These are phyloP conservation scores for Dicaeum eximium DNA, from an alignment of 2,113 vertebrate species.

Conservation along the genomic window DNA sequence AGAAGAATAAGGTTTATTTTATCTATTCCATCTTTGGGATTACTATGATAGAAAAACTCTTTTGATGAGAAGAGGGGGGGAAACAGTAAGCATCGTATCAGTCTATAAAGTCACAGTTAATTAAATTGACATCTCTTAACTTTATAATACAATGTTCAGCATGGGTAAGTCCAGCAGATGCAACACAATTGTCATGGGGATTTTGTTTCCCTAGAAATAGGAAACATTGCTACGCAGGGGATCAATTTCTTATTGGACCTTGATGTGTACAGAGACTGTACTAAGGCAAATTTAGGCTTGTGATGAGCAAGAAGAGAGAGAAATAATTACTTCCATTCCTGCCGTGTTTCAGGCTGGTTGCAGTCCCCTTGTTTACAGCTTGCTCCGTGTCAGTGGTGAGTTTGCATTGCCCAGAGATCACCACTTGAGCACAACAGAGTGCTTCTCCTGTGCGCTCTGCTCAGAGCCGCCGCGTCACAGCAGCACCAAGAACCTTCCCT, in stretches of 20 bases:
- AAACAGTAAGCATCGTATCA: background rate
- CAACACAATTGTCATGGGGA: background rate
- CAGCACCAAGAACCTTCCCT: background rate
- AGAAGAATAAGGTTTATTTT: background rate
- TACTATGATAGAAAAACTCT: background rate
- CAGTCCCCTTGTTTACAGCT: background rate
- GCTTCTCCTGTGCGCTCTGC: background rate
- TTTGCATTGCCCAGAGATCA: constrained; percentile 16
- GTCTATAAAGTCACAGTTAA: background rate
- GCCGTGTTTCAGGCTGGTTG: background rate
- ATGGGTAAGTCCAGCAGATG: background rate
- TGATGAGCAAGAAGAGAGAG: background rate
- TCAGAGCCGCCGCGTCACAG: background rate
- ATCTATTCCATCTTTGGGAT: background rate
- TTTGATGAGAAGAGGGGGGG: background rate
- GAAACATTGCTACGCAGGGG: background rate
- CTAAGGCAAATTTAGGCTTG: background rate
- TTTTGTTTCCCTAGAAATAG: background rate
- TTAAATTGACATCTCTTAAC: background rate
- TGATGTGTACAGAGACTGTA: background rate
- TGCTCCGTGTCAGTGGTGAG: background rate
- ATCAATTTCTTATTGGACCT: background rate
- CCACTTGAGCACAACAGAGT: constrained; percentile 43
- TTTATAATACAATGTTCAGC: background rate
- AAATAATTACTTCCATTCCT: background rate